Evolutionary conservation across 1,140 invertebrate genomes (phyloP), one percentile per base, ranked within the genome.

Genomic region (Pseudomyrmex dendroicus): DNA sequence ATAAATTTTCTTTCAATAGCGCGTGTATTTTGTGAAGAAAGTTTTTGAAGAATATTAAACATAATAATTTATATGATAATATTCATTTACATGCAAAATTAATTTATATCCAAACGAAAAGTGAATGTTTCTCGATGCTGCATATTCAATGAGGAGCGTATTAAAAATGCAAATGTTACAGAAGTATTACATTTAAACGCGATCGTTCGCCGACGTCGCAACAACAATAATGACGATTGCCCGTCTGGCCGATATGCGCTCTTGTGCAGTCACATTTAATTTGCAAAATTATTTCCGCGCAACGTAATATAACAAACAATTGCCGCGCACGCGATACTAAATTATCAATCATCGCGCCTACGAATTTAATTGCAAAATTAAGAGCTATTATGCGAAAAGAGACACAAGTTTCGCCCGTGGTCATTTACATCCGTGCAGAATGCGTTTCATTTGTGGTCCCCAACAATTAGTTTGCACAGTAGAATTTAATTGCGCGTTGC

Each of bases 311-410:
- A 63, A 77, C 67, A 77, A 67, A 77, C 57, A 68, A 68, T 77
- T 67, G 25, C 48, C 52, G 44, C 48, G 35, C 25, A 17, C 44
- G 22, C 35, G 9, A 46, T 77, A 68, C 35, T 54, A 68, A 77
- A 77, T 77, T 77, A 77, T 77, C 74, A 77, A 77, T 77, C 63
- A 48, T 2, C 17, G 13, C 22, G 50, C 10, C 63, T 56, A 56
- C 25, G 63, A 77, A 77, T 56, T 35, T 77, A 77, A 77, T 77
- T 77, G 74, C 63, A 10, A 77, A 77, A 77, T 77, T 77, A 77
- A 77, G 74, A 77, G 74, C 74, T 77, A 77, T 77, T 77, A 77
- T 67, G 63, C 52, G 66, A 77, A 77, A 77, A 77, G 74, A 66
- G 63, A 56, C 63, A 48, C 73, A 56, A 35, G 35, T 68, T 46